A percentile compares a stretch with the other conserved stretches of the same genome.
Evolutionary conservation across 2,797 vertebrate genomes (phyloP).

Genomic region (Micrastur ruficollis): DNA sequence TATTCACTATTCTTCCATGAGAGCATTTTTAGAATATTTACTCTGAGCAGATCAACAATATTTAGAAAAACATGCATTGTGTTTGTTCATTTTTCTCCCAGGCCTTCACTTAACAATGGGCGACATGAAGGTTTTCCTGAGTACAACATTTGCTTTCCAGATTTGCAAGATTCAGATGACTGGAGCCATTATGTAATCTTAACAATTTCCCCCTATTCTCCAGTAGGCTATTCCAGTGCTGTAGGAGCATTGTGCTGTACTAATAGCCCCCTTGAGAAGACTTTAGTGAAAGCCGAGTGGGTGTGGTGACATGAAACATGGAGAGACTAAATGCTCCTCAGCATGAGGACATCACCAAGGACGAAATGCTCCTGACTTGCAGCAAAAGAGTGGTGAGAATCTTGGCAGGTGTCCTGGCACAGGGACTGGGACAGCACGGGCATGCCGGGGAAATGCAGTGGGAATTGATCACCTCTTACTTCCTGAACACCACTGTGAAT

Average conservation of each 20-base stretch:
- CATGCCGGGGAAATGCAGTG: not conserved
- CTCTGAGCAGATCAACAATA: not conserved
- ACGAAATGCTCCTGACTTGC: not conserved
- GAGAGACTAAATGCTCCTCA: not conserved
- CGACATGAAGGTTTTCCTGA: conserved; percentile 23
- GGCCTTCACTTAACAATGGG: conserved; percentile 52
- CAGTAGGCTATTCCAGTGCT: not conserved
- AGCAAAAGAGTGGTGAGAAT: not conserved
- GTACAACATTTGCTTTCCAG: conserved; percentile 42
- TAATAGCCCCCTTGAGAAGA: conserved; percentile 7
- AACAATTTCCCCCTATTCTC: conserved; percentile 50
- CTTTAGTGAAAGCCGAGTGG: not conserved
- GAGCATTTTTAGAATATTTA: conserved; percentile 29
- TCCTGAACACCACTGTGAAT: not conserved
- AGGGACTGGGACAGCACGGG: accelerated
- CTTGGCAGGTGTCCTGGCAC: not conserved
- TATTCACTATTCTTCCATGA: not conserved
- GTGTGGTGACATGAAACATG: not conserved
- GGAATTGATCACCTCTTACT: not conserved
- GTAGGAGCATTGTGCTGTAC: not conserved
- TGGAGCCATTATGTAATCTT: conserved; percentile 18
- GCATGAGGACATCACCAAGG: not conserved
- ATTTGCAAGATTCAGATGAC: not conserved
- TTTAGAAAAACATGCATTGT: conserved; percentile 10
- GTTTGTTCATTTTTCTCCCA: conserved; percentile 32